Conservation (phyloP, 1,140 invertebrate species). For the Oreohelix idahoensis region DNA sequence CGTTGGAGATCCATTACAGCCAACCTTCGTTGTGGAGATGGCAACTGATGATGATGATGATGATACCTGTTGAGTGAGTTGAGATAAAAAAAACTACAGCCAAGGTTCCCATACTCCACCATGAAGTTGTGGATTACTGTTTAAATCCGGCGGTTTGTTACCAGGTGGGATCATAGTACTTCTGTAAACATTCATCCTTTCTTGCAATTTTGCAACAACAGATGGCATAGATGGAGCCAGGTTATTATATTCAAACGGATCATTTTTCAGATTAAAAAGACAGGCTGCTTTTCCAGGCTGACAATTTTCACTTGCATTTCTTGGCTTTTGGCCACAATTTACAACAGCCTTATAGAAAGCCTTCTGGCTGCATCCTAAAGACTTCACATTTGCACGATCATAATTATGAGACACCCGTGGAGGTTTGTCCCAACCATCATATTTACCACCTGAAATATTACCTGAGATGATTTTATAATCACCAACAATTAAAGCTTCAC, state of each 20-base stretch:
- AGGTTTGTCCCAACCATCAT: conserved; percentile 65
- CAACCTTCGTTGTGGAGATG: too few relatives aligned
- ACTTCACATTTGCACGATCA: background rate
- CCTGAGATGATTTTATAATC: conserved; percentile 89
- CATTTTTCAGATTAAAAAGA: conserved; percentile 84
- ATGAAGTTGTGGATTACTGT: conserved; percentile 51
- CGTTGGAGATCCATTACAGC: too few relatives aligned
- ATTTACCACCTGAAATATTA: conserved; percentile 71
- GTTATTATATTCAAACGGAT: conserved; percentile 90
- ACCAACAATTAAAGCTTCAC: conserved; percentile 81
- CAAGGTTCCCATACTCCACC: conserved; percentile 63
- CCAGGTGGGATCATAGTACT: conserved; percentile 55
- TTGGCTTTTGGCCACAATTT: conserved; percentile 60
- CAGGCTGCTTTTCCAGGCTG: conserved; percentile 80
- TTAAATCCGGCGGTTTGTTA: conserved; percentile 56
- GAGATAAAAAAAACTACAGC: conserved; percentile 41
- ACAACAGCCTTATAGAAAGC: background rate
- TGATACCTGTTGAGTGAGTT: too few relatives aligned
- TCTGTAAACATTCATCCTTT: conserved; percentile 51
- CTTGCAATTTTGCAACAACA: conserved; percentile 75
- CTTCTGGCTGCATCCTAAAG: background rate
- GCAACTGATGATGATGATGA: too few relatives aligned
- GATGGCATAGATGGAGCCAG: conserved; percentile 74
- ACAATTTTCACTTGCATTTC: conserved; percentile 74
- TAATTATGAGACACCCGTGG: background rate